Evolutionary conservation across 37 sponge, comb jelly and placozoan genomes (phyloP).

Genomic region (Eunapius fragilis): DNA sequence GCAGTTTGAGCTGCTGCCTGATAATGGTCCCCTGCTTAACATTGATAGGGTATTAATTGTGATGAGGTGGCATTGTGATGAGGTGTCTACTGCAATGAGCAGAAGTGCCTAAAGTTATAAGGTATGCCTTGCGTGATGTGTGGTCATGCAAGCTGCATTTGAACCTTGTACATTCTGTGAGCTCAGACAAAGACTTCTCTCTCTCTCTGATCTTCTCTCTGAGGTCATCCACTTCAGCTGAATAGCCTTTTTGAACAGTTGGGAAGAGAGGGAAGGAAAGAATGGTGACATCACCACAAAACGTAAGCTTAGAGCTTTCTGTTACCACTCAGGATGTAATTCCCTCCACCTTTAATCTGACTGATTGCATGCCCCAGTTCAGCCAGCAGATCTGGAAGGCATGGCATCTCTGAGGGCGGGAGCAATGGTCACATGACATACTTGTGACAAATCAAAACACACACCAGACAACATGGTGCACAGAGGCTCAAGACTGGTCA

Average conservation of each 20-base stretch:
- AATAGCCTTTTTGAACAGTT: slow-evolving; percentile 50
- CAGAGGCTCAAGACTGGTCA: background rate
- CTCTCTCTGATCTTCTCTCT: slow-evolving; percentile 37
- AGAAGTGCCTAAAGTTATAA: too few species aligned
- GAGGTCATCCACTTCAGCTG: slow-evolving; percentile 53
- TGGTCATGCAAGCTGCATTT: background rate
- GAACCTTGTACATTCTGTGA: background rate
- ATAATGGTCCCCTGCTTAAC: too few species aligned
- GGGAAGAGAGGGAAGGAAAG: background rate
- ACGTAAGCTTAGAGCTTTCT: too few species aligned
- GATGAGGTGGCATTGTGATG: background rate
- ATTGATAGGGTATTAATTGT: too few species aligned
- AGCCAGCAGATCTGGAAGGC: slow-evolving; percentile 27
- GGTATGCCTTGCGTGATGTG: too few species aligned
- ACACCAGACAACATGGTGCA: background rate
- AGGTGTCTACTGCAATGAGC: too few species aligned
- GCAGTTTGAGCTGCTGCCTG: too few species aligned
- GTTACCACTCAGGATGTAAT: too few species aligned
- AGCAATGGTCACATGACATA: background rate
- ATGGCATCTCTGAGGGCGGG: slow-evolving; percentile 9
- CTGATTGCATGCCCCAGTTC: slow-evolving; percentile 48
- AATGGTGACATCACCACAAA: too few species aligned
- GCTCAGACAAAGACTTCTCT: slow-evolving; percentile 1
- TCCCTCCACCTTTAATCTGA: slow-evolving; percentile 11
- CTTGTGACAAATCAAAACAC: background rate